Evolutionary conservation across 2,113 vertebrate genomes (phyloP).

Genomic region (Zapus hudsonius): DNA sequence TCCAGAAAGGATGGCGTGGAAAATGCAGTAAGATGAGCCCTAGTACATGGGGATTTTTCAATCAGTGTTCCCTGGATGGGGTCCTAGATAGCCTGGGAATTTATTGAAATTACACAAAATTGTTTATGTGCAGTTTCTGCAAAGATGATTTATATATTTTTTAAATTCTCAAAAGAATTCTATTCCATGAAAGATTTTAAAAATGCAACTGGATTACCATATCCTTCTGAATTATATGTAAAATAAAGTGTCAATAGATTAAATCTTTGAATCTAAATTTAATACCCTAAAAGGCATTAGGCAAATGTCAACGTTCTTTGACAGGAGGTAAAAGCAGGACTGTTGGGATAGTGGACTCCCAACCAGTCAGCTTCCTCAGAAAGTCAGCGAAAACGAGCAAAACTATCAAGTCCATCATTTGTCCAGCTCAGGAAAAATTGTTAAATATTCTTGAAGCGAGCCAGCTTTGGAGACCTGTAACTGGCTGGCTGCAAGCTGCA

Average conservation of each 20-base stretch:
- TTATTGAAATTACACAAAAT: conserved; percentile 1
- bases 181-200: neutral
- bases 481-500: neutral
- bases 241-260: conserved; percentile 4
- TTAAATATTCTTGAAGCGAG: neutral
- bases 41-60: neutral
- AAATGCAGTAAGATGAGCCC: neutral
- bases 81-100: neutral
- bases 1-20: neutral
- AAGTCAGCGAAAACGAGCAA: neutral
- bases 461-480: neutral
- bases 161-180: conserved; percentile 17
- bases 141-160: neutral
- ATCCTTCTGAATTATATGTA: neutral
- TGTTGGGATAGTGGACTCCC: neutral
- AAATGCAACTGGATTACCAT: neutral
- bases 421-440: neutral
- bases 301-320: neutral
- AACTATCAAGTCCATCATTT: neutral
- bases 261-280: conserved; percentile 18
- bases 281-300: neutral
- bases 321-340: neutral
- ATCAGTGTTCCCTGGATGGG: neutral
- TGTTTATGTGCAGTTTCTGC: neutral
- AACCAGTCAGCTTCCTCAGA: neutral